Conservation (phyloP, 2,113 vertebrate species). For the Parus major region DNA sequence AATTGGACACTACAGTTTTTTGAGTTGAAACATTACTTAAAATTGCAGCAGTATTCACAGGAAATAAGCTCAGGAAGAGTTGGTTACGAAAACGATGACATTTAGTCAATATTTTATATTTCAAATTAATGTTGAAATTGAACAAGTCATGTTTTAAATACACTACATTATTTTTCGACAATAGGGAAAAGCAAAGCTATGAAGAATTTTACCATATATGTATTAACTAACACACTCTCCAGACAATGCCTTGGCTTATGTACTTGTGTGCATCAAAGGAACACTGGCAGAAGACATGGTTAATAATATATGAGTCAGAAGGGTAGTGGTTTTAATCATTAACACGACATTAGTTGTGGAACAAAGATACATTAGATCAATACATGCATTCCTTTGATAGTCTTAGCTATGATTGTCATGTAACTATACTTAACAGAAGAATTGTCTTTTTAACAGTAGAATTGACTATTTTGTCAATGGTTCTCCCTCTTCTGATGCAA, state of each 20-base stretch:
- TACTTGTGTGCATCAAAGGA: background rate
- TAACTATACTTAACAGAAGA: background rate
- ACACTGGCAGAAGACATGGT: background rate
- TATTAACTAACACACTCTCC: background rate
- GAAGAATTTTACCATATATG: background rate
- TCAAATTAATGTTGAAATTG: background rate
- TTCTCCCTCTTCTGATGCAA: background rate
- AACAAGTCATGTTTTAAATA: background rate
- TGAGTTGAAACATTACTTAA: background rate
- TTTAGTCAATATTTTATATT: background rate
- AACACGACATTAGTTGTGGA: background rate
- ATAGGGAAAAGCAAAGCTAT: background rate
- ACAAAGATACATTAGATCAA: background rate
- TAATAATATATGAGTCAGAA: background rate
- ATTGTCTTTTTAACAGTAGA: background rate
- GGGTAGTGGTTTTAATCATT: background rate
- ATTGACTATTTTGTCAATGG: background rate
- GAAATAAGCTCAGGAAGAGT: background rate
- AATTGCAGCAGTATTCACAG: background rate
- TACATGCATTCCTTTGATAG: background rate
- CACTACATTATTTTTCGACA: background rate
- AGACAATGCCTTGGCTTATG: background rate
- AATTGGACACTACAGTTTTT: background rate
- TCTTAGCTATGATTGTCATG: background rate
- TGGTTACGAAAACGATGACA: background rate